phyloP scores from a whole-genome alignment of 2,797 vertebrate genomes.

The Nyctalus aviator region DNA sequence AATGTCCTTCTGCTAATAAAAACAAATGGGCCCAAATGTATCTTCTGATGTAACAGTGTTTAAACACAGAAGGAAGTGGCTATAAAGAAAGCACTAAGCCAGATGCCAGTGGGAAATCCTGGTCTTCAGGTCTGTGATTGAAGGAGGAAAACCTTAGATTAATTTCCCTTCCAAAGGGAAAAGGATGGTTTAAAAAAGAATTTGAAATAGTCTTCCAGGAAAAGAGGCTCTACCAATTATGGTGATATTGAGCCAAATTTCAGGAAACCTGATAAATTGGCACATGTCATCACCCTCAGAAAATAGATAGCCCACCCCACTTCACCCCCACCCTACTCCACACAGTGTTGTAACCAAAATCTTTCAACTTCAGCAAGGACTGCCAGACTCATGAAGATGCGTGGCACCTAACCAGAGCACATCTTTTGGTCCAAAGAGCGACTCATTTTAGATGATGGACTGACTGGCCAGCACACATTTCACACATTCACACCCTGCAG shows the following conservation, averaged over 20 bases:
- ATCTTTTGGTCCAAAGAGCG: background rate
- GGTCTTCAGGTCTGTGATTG: background rate
- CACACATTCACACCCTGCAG: background rate
- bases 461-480: background rate
- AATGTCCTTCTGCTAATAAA: background rate
- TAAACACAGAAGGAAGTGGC: background rate
- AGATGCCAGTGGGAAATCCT: background rate
- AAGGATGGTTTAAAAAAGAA: background rate
- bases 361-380: background rate
- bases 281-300: background rate
- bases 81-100: background rate
- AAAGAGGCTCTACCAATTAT: background rate
- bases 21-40: background rate
- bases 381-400: background rate
- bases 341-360: no score
- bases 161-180: background rate
- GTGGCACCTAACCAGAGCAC: background rate
- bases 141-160: background rate
- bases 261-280: background rate
- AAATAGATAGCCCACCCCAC: background rate
- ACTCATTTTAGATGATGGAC: background rate
- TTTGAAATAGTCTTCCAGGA: background rate
- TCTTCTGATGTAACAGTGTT: background rate
- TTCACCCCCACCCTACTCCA: background rate
- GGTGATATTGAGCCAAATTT: background rate